Evolutionary conservation across 1,140 invertebrate genomes (phyloP).

Genomic region (Zaprionus nigranus): DNA sequence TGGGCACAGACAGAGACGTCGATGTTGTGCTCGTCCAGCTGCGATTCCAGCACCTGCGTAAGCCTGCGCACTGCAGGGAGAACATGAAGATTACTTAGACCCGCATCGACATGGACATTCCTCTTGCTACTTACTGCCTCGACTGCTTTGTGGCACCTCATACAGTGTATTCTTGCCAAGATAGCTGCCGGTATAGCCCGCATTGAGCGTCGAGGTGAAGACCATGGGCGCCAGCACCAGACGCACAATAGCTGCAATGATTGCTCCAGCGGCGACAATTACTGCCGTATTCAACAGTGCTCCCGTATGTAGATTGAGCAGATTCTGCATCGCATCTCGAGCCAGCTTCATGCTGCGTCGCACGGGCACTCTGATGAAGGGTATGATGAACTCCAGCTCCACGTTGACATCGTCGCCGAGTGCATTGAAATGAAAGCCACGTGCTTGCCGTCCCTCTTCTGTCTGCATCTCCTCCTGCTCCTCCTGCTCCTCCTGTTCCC

Average conservation of each 20-base stretch:
- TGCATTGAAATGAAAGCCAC: slow-evolving; percentile 76
- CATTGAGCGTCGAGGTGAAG: slow-evolving; percentile 47
- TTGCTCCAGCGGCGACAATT: slow-evolving; percentile 66
- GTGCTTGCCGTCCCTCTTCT: slow-evolving; percentile 43
- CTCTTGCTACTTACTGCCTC: slow-evolving; percentile 54
- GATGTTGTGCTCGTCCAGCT: slow-evolving; percentile 68
- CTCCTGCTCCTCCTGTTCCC: not conserved
- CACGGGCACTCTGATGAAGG: slow-evolving; percentile 62
- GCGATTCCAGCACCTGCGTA: slow-evolving; percentile 55
- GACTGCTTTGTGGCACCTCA: not conserved
- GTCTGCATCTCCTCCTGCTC: not conserved
- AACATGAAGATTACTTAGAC: not conserved
- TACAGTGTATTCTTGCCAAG: slow-evolving; percentile 22
- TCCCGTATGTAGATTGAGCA: slow-evolving; percentile 61
- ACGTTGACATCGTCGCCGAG: slow-evolving; percentile 68
- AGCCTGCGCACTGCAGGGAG: slow-evolving; percentile 54
- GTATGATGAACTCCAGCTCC: slow-evolving; percentile 77
- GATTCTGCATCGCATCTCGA: slow-evolving; percentile 50
- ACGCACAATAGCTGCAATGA: slow-evolving; percentile 68
- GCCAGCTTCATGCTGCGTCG: slow-evolving; percentile 65
- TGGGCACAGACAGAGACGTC: slow-evolving; percentile 66
- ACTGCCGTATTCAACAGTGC: slow-evolving; percentile 63
- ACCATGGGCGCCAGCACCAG: slow-evolving; percentile 60
- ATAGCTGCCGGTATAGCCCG: slow-evolving; percentile 26
- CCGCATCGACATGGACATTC: not conserved